Evolutionary conservation across 2,113 vertebrate species (phyloP).

Genomic region (Taurulus bubalis): DNA sequence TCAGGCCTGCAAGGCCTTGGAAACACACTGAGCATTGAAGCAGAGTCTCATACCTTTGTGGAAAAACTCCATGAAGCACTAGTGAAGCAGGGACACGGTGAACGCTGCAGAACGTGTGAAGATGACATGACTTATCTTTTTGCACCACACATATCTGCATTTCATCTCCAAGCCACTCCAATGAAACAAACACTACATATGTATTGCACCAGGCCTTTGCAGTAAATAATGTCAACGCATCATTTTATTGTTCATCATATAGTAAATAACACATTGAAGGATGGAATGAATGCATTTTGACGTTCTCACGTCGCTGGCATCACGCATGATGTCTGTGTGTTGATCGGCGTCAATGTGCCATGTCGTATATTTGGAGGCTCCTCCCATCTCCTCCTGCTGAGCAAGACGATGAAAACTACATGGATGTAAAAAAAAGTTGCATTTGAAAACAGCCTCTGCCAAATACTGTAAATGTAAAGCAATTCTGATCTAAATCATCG

Average conservation of each 20-base stretch:
- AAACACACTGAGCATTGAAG: slow-evolving; percentile 31
- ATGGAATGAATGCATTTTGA: background rate
- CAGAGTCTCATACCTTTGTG: slow-evolving; percentile 33
- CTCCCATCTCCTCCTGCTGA: background rate
- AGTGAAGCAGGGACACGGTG: slow-evolving; percentile 1
- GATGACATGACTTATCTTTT: background rate
- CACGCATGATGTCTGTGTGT: slow-evolving; percentile 31
- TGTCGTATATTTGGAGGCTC: background rate
- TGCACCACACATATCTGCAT: background rate
- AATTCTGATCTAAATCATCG: background rate
- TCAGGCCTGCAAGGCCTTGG: slow-evolving; percentile 24
- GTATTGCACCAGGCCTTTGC: background rate
- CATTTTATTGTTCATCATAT: background rate
- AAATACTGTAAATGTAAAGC: background rate
- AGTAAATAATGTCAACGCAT: background rate
- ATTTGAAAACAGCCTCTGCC: background rate
- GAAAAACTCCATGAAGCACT: slow-evolving; percentile 7
- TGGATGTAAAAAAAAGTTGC: background rate
- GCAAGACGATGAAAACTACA: background rate
- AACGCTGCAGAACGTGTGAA: background rate
- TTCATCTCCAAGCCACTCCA: background rate
- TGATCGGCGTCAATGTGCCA: no score
- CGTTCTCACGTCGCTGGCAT: slow-evolving; percentile 18
- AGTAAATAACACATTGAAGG: background rate
- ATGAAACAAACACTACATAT: background rate